Conservation (phyloP, 2,888 invertebrate species). For the Rutpela maculata region DNA sequence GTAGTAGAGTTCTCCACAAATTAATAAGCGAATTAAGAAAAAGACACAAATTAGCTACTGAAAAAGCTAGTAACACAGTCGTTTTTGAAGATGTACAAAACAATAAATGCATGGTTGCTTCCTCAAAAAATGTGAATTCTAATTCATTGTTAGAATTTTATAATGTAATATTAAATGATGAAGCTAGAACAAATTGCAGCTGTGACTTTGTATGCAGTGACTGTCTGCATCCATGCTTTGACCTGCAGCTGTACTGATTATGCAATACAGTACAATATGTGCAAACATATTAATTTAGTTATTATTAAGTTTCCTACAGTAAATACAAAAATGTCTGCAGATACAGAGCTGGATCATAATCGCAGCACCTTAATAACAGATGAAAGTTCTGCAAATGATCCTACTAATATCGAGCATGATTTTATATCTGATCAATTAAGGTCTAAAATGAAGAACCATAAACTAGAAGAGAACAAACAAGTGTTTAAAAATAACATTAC, state of each 20-base stretch:
- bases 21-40: background rate
- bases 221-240: background rate
- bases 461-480: no score
- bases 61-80: background rate
- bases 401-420: background rate
- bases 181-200: background rate
- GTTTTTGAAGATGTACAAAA: background rate
- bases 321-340: background rate
- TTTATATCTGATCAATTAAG: background rate
- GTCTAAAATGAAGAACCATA: no score
- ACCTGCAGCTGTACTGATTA: slow-evolving; percentile 13
- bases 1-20: slow-evolving; percentile 18
- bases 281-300: slow-evolving; percentile 4
- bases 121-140: no score
- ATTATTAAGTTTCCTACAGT: background rate
- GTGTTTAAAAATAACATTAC: no score
- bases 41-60: slow-evolving; percentile 14
- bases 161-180: slow-evolving; percentile 1
- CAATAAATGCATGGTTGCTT: background rate
- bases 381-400: background rate
- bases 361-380: background rate
- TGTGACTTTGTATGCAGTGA: background rate
- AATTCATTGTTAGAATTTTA: slow-evolving; percentile 5
- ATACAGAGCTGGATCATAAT: background rate
- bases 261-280: slow-evolving; percentile 2